Evolutionary conservation across 1,140 invertebrate genomes (phyloP).

Genomic region (Tetramorium simillimum): DNA sequence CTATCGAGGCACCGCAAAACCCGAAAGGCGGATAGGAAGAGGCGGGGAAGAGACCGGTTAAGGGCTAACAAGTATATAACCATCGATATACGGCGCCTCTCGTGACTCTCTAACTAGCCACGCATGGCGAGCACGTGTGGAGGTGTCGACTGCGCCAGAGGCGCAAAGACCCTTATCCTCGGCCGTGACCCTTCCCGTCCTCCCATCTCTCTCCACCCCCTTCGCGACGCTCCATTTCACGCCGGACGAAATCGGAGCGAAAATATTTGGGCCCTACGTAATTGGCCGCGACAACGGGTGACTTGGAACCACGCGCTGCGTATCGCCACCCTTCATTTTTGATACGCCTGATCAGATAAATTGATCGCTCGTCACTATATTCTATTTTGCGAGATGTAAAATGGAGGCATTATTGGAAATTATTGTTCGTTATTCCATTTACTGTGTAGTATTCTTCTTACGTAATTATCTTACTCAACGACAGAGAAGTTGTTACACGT

Average conservation of each 20-base stretch:
- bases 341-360: neutral
- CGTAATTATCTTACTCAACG: neutral
- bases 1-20: slow-evolving; percentile 74
- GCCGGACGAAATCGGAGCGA: slow-evolving; percentile 75
- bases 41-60: slow-evolving; percentile 55
- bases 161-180: slow-evolving; percentile 71
- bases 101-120: slow-evolving; percentile 79
- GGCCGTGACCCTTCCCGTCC: slow-evolving; percentile 57
- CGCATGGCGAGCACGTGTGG: slow-evolving; percentile 84
- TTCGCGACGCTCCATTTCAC: slow-evolving; percentile 77
- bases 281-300: slow-evolving; percentile 69
- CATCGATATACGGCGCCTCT: slow-evolving; percentile 72
- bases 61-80: slow-evolving; percentile 70
- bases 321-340: neutral
- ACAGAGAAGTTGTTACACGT: neutral
- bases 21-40: slow-evolving; percentile 32
- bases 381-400: neutral
- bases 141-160: slow-evolving; percentile 80
- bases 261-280: slow-evolving; percentile 77
- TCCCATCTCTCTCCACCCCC: slow-evolving; percentile 16
- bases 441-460: neutral
- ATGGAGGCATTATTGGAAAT: neutral
- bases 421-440: neutral
- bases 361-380: neutral
- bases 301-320: slow-evolving; percentile 14